phyloP scores from a whole-genome alignment of 2,888 invertebrate species.

The Platycnemis pennipes region DNA sequence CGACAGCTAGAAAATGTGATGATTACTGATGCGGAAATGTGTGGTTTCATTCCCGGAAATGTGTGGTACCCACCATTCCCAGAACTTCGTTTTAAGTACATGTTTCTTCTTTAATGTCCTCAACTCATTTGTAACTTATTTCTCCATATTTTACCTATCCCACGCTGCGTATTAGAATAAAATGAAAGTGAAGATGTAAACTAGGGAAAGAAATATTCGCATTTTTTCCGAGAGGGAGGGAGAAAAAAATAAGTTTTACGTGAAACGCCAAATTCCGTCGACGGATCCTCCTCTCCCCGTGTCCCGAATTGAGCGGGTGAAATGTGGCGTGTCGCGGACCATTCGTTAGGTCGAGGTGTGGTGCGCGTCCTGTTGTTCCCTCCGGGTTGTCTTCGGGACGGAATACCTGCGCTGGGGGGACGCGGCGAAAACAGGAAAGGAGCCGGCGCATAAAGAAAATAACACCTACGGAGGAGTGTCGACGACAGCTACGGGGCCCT shows the following conservation, averaged over 20 bases:
- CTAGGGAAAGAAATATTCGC: too few species aligned
- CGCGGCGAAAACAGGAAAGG: not conserved
- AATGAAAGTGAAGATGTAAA: too few species aligned
- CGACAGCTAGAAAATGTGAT: too few species aligned
- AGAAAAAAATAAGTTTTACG: not conserved
- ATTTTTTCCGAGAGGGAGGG: not conserved
- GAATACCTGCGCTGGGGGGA: not conserved
- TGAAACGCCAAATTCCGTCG: not conserved
- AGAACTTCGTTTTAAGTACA: too few species aligned
- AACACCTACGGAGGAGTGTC: constrained; percentile 24
- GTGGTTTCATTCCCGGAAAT: too few species aligned
- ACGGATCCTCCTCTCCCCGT: not conserved
- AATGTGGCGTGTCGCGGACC: not conserved
- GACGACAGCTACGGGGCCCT: constrained; percentile 34
- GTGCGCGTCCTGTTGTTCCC: not conserved
- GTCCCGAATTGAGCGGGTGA: not conserved
- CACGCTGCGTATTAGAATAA: too few species aligned
- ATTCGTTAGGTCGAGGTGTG: not conserved
- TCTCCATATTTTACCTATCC: too few species aligned
- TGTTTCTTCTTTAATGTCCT: too few species aligned
- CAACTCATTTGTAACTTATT: too few species aligned
- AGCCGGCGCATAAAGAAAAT: not conserved
- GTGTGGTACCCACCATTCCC: too few species aligned
- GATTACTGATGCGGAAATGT: too few species aligned
- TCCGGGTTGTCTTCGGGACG: not conserved